Conservation (phyloP, 2,888 invertebrate species). For the Yponomeuta evonymella region DNA sequence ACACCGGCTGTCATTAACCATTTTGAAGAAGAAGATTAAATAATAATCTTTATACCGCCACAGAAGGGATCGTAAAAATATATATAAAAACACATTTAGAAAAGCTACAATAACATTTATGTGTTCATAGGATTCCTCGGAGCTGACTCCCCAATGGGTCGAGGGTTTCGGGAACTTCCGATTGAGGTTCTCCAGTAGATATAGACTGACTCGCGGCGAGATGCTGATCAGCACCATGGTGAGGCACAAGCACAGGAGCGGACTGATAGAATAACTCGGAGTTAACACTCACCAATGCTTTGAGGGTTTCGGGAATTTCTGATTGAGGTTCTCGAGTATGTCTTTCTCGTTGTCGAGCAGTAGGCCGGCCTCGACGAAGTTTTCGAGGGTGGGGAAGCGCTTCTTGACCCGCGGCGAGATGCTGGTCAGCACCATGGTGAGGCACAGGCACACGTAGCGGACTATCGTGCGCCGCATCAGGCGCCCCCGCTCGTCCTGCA, state of each 20-base stretch:
- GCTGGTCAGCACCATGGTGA: conserved; percentile 91
- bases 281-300: conserved; percentile 83
- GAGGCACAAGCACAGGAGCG: conserved; percentile 89
- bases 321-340: conserved; percentile 86
- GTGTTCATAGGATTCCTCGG: no score
- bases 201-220: conserved; percentile 78
- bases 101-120: no score
- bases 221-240: conserved; percentile 92
- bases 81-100: no score
- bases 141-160: conserved; percentile 83
- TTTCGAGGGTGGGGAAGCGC: conserved; percentile 88
- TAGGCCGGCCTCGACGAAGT: conserved; percentile 90
- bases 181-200: conserved; percentile 84
- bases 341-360: conserved; percentile 87
- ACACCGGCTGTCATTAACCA: no score
- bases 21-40: no score
- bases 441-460: conserved; percentile 88
- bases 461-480: conserved; percentile 89
- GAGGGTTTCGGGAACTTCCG: conserved; percentile 88
- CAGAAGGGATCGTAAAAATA: no score
- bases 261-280: conserved; percentile 46
- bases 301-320: conserved; percentile 88
- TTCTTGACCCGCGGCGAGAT: conserved; percentile 93
- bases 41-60: no score
- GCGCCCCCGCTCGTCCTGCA: conserved; percentile 86